Base-by-base conservation (phyloP, 2,113 vertebrate species). In the Bujurquina vittata region DNA sequence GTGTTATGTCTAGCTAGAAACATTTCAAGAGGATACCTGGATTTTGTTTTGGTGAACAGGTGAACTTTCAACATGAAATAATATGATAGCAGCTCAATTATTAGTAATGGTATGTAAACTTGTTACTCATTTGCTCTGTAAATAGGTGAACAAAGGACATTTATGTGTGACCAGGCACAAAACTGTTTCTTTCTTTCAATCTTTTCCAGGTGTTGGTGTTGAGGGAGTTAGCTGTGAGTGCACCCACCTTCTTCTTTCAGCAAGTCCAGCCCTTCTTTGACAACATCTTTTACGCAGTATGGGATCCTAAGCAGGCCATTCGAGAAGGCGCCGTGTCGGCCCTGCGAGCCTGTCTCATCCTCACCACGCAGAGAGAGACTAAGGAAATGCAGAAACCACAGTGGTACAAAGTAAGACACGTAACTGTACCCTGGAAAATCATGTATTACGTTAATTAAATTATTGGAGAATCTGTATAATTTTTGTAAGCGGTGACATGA, bases 371-470 rank as follows among this genome's bases (percentile, higher is more conserved):
- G 67, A 95, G 98, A 29, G 98, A 99, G 94, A 98, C 97, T 0
- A 99, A 99, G 88, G 98, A 99, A 93, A 99, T 99, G 97, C 98
- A 99, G 96, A 99, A 99, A 86, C 98, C 98, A 1, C 98, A 97
- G 97, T 99, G 98, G 98, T 99, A 99, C 95, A 96, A 97, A 95
- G 98, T 99, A 94, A 94, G 97, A 26, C 33, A 23, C 8, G 43
- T 10, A 40, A 14, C 35, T 35, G 56, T 52, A 29, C 14, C 3
- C 55, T 0, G 1, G 7, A 7, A 58, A 35, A 31, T 14, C 9
- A 33, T n/a, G 46, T 72, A 10, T 9, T 8, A 23, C 20, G 31
- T 75, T 60, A 52, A 46, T 8, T 8, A 61, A 18, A 56, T 9
- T 31, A 65, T 14, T 8, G 10, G 46, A 35, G 57, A 59, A 26